These are phyloP conservation scores for Pagetopsis macropterus DNA, from an alignment of 2,797 vertebrate species.

Conservation along the genomic window DNA sequence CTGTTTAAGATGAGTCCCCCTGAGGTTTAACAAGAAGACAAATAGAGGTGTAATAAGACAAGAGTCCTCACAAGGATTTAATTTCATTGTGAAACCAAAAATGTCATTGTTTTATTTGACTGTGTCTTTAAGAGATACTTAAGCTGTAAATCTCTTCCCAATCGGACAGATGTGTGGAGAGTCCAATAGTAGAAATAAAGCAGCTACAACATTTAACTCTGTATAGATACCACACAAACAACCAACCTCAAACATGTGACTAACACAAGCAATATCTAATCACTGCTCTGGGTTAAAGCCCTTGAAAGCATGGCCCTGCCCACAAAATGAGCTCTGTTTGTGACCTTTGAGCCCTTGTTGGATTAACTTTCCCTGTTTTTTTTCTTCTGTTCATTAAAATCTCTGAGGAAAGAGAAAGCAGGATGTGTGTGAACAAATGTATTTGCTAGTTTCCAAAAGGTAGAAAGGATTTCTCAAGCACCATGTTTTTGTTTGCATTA, in stretches of 20 bases:
- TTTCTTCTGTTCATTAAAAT: conserved; percentile 43
- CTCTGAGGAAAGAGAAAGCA: conserved; percentile 34
- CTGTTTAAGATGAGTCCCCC: not conserved
- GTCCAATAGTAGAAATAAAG: not conserved
- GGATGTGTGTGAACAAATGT: conserved; percentile 31
- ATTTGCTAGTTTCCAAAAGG: conserved; percentile 23
- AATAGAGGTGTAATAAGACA: not conserved
- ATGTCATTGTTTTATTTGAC: not conserved
- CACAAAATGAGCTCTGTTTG: conserved; percentile 42
- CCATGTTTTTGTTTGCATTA: conserved; percentile 37
- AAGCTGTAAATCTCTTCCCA: not conserved
- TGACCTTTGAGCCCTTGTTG: conserved; percentile 64
- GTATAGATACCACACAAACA: conserved; percentile 14
- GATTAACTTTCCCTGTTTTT: conserved; percentile 54
- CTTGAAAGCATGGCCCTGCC: conserved; percentile 54
- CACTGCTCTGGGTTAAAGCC: conserved; percentile 51
- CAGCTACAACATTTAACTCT: not conserved
- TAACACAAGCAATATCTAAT: conserved; percentile 57
- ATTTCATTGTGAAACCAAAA: not conserved
- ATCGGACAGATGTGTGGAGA: not conserved
- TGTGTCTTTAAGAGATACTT: not conserved
- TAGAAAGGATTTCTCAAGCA: conserved; percentile 24
- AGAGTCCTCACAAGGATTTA: not conserved
- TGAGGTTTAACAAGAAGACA: not conserved
- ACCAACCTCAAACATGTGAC: conserved; percentile 37